Percentiles rank a stretch among this genome's conserved stretches.
Conservation (phyloP, 2,888 invertebrate genomes). For the Drosophila anomelani region DNA sequence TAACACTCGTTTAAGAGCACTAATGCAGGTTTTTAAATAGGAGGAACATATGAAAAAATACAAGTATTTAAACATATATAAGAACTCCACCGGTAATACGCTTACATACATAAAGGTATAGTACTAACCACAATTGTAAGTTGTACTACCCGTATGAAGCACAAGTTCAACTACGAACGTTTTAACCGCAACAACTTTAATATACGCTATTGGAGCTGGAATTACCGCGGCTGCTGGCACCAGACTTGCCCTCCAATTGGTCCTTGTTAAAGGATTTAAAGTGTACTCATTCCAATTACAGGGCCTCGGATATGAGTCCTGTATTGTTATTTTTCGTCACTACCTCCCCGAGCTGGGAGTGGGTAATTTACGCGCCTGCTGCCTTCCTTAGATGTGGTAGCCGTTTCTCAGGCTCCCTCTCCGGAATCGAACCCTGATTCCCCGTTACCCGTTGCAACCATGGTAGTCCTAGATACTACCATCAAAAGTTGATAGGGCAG, state of each 20-base stretch:
- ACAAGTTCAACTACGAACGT: conserved; percentile 84
- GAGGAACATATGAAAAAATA: conserved; percentile 82
- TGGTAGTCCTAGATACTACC: conserved; percentile 88
- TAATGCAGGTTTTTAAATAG: conserved; percentile 74
- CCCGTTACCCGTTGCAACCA: conserved; percentile 90
- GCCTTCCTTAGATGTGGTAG: conserved; percentile 85
- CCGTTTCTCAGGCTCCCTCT: conserved; percentile 88
- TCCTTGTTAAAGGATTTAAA: conserved; percentile 60
- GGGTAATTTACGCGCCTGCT: conserved; percentile 85
- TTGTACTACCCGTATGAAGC: conserved; percentile 1
- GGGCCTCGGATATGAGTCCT: conserved; percentile 55
- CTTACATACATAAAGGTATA: conserved; percentile 58
- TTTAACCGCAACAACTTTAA: conserved; percentile 90
- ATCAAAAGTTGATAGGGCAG: conserved; percentile 87
- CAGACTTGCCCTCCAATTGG: conserved; percentile 58
- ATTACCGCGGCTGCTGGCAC: conserved; percentile 65
- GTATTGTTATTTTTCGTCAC: conserved; percentile 89
- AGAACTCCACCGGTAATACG: conserved; percentile 48
- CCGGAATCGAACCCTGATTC: conserved; percentile 89
- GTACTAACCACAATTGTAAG: conserved; percentile 40
- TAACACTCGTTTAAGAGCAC: conserved; percentile 57
- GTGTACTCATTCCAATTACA: conserved; percentile 61
- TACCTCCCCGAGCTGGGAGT: conserved; percentile 75
- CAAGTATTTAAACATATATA: conserved; percentile 68
- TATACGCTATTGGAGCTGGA: conserved; percentile 85